A percentile compares a stretch with the other conserved stretches of the same genome.
These are phyloP conservation scores for Danio kyathit DNA, from an alignment of 2,797 vertebrate species.

Conservation along the genomic window DNA sequence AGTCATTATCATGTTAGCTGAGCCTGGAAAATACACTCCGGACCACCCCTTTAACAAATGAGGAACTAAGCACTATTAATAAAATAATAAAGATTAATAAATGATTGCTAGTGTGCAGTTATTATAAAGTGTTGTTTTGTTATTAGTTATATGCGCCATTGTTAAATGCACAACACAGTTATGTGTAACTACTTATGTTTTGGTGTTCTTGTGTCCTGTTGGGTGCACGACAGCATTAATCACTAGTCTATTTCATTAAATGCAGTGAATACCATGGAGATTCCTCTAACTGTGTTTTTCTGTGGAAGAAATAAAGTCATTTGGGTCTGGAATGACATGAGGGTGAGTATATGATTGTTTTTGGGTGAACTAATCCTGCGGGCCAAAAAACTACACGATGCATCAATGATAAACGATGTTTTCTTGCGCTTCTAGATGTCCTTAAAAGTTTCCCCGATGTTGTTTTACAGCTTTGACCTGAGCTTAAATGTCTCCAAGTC, in stretches of 20 bases:
- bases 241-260: not conserved
- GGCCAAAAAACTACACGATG: slow-evolving; percentile 2
- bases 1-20: too few species aligned
- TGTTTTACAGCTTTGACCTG: slow-evolving; percentile 9
- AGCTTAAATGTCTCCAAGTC: slow-evolving; percentile 7
- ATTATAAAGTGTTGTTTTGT: too few species aligned
- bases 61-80: too few species aligned
- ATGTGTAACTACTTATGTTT: too few species aligned
- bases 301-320: not conserved
- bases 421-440: slow-evolving; percentile 14
- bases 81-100: too few species aligned
- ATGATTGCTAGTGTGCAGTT: too few species aligned
- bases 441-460: slow-evolving; percentile 1
- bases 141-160: too few species aligned
- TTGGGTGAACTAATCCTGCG: slow-evolving; percentile 12
- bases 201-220: not conserved
- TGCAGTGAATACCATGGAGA: not conserved
- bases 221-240: not conserved
- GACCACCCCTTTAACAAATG: too few species aligned
- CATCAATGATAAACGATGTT: slow-evolving; percentile 25
- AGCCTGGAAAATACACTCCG: too few species aligned
- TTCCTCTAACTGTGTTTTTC: not conserved
- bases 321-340: not conserved
- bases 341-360: slow-evolving; percentile 12
- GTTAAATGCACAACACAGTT: too few species aligned